A percentile compares a stretch with the other conserved stretches of the same genome.
Evolutionary conservation across 2,113 vertebrate genomes (phyloP).

Genomic region (Poeciliopsis prolifica): DNA sequence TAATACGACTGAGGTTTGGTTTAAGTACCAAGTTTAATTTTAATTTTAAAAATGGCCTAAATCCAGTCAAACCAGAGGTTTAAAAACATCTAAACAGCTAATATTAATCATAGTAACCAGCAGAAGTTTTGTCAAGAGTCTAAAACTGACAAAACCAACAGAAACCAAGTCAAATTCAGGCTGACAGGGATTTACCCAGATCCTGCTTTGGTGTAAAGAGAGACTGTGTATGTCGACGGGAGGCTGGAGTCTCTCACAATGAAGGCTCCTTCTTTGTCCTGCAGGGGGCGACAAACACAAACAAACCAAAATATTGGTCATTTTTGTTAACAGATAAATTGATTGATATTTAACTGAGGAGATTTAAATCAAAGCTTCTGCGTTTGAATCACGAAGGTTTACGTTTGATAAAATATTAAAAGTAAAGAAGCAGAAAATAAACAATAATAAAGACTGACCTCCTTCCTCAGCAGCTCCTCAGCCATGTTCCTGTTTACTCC

Average conservation of each 20-base stretch:
- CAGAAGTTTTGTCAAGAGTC: not conserved
- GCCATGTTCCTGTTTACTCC: constrained; percentile 91
- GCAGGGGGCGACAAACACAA: constrained; percentile 61
- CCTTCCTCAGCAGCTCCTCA: constrained; percentile 89
- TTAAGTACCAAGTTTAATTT: too few relatives aligned
- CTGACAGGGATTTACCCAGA: constrained; percentile 78
- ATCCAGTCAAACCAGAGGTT: too few relatives aligned
- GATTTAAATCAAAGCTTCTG: too few relatives aligned
- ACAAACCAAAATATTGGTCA: not conserved
- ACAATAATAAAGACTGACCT: constrained; percentile 73
- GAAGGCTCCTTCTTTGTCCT: constrained; percentile 97
- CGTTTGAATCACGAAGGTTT: too few relatives aligned
- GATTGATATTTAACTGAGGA: not conserved
- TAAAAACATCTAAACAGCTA: not conserved
- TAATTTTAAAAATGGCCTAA: too few relatives aligned
- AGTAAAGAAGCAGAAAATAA: not conserved
- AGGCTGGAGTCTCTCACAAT: constrained; percentile 94
- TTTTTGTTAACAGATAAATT: not conserved
- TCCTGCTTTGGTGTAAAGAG: constrained; percentile 87
- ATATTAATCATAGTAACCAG: not conserved
- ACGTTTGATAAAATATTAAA: too few relatives aligned
- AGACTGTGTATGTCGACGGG: constrained; percentile 88
- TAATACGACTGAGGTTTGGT: too few relatives aligned
- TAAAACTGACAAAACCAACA: not conserved
- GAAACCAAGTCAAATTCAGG: not conserved